Base-by-base conservation (phyloP, 2,113 vertebrate species). In the Prionailurus viverrinus region DNA sequence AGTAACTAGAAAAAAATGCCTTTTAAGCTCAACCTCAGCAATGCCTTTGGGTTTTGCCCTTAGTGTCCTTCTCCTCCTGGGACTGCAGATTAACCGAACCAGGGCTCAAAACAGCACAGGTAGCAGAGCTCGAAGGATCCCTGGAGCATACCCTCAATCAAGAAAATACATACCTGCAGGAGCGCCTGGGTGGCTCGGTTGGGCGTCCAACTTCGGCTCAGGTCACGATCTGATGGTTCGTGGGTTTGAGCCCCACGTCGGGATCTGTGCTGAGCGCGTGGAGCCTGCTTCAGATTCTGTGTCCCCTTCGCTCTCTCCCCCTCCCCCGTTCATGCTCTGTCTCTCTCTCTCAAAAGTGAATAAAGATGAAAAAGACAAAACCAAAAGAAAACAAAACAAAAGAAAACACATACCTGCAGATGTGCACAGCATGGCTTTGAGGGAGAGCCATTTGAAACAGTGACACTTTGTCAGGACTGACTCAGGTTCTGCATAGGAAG, bases 11-110 rank as follows among this genome's bases (percentile, higher is more conserved):
- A 68, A 82, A 82, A 55, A 61, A 12, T 41, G 29, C 23, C 58
- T 45, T 31, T 19, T 3, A 21, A 23, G 27, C 61, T 84, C 74
- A 76, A 19, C 0, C 31, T 61, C 31, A 78, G 51, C 0, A 14
- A 58, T 48, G 23, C 66, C 10, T 33, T 53, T 55, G 86, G 85
- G 29, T 68, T 85, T 97, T 88, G 45, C 36, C n/a, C 65, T 48
- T 51, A 65, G 2, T 66, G 45, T 7, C 48, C 23, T 27, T 89
- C 81, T 76, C 39, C 12, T 82, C 33, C 76, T 58, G 31, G 31
- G 33, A 25, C 63, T 36, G 12, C 8, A 12, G 18, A 10, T 80
- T 41, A 48, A 69, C 12, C 10, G 53, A 74, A n/a, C 16, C 25
- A 48, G 39, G 16, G 4, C 63, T 78, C 53, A 12, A 39, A 58